Evolutionary conservation across 2,888 invertebrate species (phyloP), one percentile per base, ranked within the genome.

Genomic region (Ennomos fuscantarius): DNA sequence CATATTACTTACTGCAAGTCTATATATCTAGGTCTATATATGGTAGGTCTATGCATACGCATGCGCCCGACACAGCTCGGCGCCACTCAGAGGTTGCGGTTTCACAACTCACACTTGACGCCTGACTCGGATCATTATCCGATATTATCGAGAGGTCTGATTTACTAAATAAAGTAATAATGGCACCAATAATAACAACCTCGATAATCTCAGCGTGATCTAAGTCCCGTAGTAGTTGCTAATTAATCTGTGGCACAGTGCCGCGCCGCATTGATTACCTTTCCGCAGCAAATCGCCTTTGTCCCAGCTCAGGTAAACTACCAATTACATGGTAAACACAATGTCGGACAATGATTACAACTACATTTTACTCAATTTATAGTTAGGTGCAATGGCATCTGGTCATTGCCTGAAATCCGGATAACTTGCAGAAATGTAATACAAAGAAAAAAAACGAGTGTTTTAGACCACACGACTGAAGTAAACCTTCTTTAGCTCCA

Each of bases 151-250:
- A 81, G 75, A 74, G 78, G 76, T 78, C 76, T 84, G 83, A 87
- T 87, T 86, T 83, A 86, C 80, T 82, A 79, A 84, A 77, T 83
- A 82, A 87, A 84, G 84, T 82, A 83, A 84, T 88, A 87, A 87
- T 87, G 77, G 80, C 75, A 69, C 73, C 69, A 51, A 70, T 86
- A 84, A 87, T 86, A 79, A 81, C 76, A 72, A 66, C 72, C 74
- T 56, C 62, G 63, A 63, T 68, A 72, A 66, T 72, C 74, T 56
- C 62, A 62, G 63, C 68, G 56, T 76, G 71, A 76, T 68, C 68
- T 57, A 55, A 24, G 57, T 62, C 64, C n/a, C 40, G 35, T 32
- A 37, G 13, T 35, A 37, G 10, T 33, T 32, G 34, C 37, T 1
- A 34, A 37, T 33, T 59, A 49, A 48, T 58, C 53, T 52, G 36